Evolutionary conservation across 2,888 invertebrate species (phyloP), one percentile per base, ranked within the genome.

Genomic region (Drosophila aldrichi): DNA sequence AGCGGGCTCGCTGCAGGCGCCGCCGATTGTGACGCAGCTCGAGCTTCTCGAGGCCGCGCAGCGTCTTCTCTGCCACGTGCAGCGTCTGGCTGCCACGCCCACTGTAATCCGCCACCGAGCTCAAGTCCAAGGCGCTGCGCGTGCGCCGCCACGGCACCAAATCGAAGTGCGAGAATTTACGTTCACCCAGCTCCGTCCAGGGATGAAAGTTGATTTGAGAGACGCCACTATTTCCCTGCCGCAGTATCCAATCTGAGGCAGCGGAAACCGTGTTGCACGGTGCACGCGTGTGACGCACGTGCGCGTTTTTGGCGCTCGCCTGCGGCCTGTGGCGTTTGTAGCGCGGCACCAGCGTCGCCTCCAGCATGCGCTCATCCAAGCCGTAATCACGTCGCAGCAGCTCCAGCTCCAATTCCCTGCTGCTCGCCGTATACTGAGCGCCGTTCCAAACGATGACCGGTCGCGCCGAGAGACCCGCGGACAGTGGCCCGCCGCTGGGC

Each of bases 141-240:
- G 79, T 91, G 72, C 88, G 91, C 7, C 93, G 90, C 93, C 93
- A 93, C 54, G 93, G 93, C 55, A 93, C 92, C 60, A 93, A 76
- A 83, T 92, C 93, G 58, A 93, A 93, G 57, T 92, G 90, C 14
- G 88, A 85, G 73, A 92, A 92, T 70, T 92, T 91, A 32, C 77
- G 77, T n/a, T 66, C 74, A 0, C 82, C 82, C 34, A 70, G 46
- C 48, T 76, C 77, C 9, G 77, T 72, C 92, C 93, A 92, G 70
- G 92, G 92, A 86, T 92, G 91, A 55, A 92, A 92, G 71, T 92
- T 92, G 64, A 91, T 91, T 61, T 82, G 90, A 6, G 77, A 65
- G 18, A 82, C 83, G 59, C 60, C 54, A 46, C 68, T 79, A 8
- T 89, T 87, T 68, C 86, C 79, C 60, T 92, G 91, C 63, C 90